Base-by-base conservation (phyloP, 2,113 vertebrate genomes). In the Leucopternis melanops region DNA sequence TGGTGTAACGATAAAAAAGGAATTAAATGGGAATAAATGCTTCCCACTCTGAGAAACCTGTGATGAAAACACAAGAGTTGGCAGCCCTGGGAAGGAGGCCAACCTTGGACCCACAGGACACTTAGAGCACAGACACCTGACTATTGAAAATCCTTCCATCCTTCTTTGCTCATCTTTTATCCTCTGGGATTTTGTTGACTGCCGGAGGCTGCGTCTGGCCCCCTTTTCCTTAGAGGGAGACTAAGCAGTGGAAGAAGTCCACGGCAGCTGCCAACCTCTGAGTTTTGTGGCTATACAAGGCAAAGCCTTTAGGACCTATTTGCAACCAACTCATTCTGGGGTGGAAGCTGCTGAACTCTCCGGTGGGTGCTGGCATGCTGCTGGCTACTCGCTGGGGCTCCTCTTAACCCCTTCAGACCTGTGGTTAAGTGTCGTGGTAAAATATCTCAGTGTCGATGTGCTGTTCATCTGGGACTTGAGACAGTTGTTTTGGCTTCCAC, bases 81-180 rank as follows among this genome's bases (percentile, higher is more conserved):
- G 78, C 55, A 88, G 47, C 26, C 36, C 78, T 82, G 52, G 73
- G 17, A 79, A 38, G 32, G 42, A 55, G 29, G 32, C 50, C 45
- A 91, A 0, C 15, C 32, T 79, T 2, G 1, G 22, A 91, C n/a
- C 74, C 11, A 40, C 2, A 8, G 65, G 42, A 62, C 0, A 0
- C 63, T 84, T 55, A 16, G n/a, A 79, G 47, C n/a, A 52, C 77
- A 27, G 73, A n/a, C 45, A 81, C 9, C 22, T 47, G 61, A 17
- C 59, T 81, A 15, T 14, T 78, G 63, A 29, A 78, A 42, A n/a
- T 14, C 16, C 21, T 91, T 71, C 44, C 17, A 21, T 63, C 59
- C n/a, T 63, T 11, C 42, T 85, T 50, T 71, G n/a, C 55, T 59
- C 50, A 31, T 72, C 66, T 62, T 47, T 40, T 36, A 13, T 44